Evolutionary conservation across 2,113 vertebrate species (phyloP), one percentile per base, ranked within the genome.

Genomic region (Centropristis striata): DNA sequence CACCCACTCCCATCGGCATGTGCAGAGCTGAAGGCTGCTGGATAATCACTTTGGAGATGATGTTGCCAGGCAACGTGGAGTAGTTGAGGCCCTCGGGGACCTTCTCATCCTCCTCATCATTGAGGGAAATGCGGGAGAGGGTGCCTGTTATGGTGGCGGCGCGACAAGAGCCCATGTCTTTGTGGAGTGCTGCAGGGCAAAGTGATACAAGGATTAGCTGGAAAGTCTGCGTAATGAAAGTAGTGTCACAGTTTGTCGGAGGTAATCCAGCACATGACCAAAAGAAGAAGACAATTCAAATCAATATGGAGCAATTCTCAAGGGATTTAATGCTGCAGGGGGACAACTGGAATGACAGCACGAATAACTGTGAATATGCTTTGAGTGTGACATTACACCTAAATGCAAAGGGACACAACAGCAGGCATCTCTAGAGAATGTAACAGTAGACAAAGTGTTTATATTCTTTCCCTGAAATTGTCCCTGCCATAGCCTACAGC

Each of bases 21-120:
- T 98, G 98, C 80, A 99, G 93, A 39, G 95, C 96, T 1, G 97
- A 96, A 42, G 98, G 97, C 85, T 98, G 98, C 91, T 99, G 98
- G 92, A 99, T 98, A 84, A 99, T 97, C 85, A 99, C 98, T 96
- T 99, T 99, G 90, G 98, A 99, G 92, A 99, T 98, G 90, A 99
- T 98, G 82, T 98, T 99, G 93, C 98, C 98, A 59, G 98, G 98
- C 92, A 99, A 91, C 32, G 98, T 98, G 67, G 98, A 97, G 91
- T 98, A 99, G 94, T 96, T 99, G 87, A 99, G 96, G 83, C 96
- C 97, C 94, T 99, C 98, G 0, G 97, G 95, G 53, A 92, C 94
- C 81, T 99, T 99, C 81, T 97, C 96, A 55, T 99, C 98, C 85
- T 99, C 98, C 55, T 98, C 97, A 59, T 99, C 98, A 6, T 99